A percentile compares a stretch with the other conserved stretches of the same genome.
Conservation (phyloP, 1,140 invertebrate species). For the Penaeus chinensis region DNA sequence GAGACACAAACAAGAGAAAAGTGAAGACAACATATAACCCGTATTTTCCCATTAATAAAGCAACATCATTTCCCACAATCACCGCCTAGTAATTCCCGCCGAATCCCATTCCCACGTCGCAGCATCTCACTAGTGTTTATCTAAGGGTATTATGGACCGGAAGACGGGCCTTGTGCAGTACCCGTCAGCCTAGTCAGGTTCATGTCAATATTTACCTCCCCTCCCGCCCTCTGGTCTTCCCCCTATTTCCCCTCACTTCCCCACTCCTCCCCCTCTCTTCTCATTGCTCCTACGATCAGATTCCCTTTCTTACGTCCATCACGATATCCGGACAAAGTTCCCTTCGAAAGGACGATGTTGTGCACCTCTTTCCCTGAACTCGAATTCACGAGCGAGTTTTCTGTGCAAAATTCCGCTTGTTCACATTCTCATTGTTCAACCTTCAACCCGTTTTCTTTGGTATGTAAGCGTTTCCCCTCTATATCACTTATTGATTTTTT, state of each 20-base stretch:
- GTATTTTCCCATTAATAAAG: not conserved
- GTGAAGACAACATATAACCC: not conserved
- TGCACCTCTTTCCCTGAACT: no score
- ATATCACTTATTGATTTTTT: no score
- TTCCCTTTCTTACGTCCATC: no score
- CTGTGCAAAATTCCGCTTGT: no score
- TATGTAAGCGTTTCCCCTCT: no score
- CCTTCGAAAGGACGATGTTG: no score
- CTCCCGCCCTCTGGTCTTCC: not conserved
- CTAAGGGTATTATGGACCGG: constrained; percentile 27
- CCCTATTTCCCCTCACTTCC: constrained; percentile 1
- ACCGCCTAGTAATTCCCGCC: not conserved
- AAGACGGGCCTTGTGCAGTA: constrained; percentile 6
- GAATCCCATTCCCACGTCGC: constrained; percentile 6
- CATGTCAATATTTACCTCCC: constrained; percentile 42
- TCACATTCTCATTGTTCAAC: no score
- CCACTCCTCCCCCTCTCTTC: not conserved
- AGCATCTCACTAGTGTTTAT: constrained; percentile 28
- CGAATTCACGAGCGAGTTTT: no score
- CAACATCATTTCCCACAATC: no score
- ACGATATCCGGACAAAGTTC: no score
- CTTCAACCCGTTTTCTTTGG: no score
- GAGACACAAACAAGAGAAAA: not conserved
- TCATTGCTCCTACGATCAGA: not conserved
- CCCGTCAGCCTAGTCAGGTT: constrained; percentile 27